Evolutionary conservation across 1,140 invertebrate genomes (phyloP).

Genomic region (Zaprionus kolodkinae): DNA sequence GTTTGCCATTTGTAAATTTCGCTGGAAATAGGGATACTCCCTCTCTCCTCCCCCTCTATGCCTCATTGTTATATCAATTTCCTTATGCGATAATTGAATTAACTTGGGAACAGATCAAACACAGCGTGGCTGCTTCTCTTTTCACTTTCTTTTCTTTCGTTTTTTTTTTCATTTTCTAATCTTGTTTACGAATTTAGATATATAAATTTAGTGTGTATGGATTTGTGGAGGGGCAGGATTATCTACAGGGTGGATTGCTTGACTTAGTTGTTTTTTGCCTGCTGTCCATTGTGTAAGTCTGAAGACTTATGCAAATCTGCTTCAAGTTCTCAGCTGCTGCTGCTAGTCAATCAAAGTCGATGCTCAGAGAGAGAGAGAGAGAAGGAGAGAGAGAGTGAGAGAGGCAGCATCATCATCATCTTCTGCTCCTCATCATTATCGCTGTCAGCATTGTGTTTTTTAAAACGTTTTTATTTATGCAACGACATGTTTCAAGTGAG

Average conservation of each 20-base stretch:
- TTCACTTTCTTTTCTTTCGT: background rate
- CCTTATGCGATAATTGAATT: constrained; percentile 15
- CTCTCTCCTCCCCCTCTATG: background rate
- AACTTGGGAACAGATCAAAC: constrained; percentile 1
- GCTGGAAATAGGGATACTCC: background rate
- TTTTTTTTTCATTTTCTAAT: background rate
- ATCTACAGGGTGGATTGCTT: background rate
- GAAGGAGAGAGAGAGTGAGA: no score
- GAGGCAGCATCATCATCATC: constrained; percentile 38
- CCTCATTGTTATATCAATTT: background rate
- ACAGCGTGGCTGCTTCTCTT: background rate
- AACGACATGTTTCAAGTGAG: constrained; percentile 71
- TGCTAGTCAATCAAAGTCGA: constrained; percentile 76
- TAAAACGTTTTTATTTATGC: constrained; percentile 79
- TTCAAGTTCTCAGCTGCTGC: constrained; percentile 22
- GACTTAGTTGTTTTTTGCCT: constrained; percentile 9
- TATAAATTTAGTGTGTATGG: constrained; percentile 9
- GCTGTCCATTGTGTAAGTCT: constrained; percentile 60
- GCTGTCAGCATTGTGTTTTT: constrained; percentile 55
- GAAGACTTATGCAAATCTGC: constrained; percentile 71
- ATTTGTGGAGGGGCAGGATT: constrained; percentile 4
- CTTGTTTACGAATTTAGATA: constrained; percentile 3
- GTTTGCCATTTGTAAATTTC: background rate
- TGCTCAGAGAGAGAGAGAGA: background rate
- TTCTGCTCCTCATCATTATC: constrained; percentile 40